Percentiles rank a stretch among this genome's conserved stretches.
Evolutionary conservation across 2,797 vertebrate genomes (phyloP).

Genomic region (Pyrrhura leucotis): DNA sequence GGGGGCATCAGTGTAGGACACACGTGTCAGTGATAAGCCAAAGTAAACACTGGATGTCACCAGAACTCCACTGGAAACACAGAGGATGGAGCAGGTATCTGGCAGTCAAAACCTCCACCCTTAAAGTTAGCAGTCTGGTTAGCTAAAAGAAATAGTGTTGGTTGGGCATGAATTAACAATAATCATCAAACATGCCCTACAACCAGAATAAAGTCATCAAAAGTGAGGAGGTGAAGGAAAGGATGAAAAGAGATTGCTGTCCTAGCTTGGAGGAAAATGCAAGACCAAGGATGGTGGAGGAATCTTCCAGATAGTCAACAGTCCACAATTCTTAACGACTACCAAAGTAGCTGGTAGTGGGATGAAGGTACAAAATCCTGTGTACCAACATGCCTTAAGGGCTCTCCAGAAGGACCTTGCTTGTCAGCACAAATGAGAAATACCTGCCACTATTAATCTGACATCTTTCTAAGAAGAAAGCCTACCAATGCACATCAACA

Average conservation of each 20-base stretch:
- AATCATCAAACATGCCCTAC: background rate
- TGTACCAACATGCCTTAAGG: background rate
- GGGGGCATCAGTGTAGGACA: conserved; percentile 3
- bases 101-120: conserved; percentile 49
- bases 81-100: conserved; percentile 28
- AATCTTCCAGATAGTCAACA: background rate
- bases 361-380: background rate
- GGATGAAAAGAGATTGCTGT: background rate
- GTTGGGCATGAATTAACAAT: background rate
- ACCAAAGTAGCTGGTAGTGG: background rate
- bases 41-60: conserved; percentile 59
- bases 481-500: background rate
- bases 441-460: background rate
- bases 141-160: background rate
- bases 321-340: background rate
- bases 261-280: background rate
- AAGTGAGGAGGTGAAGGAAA: background rate
- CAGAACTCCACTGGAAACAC: conserved; percentile 44
- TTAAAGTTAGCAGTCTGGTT: conserved; percentile 20
- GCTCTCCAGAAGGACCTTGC: background rate
- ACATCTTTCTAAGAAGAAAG: background rate
- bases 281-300: background rate
- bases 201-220: background rate
- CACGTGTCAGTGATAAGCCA: background rate
- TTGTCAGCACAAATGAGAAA: background rate